A percentile compares a stretch with the other conserved stretches of the same genome.
These are phyloP conservation scores for Coracopsis vasa DNA, from an alignment of 2,113 vertebrate species.

Conservation along the genomic window DNA sequence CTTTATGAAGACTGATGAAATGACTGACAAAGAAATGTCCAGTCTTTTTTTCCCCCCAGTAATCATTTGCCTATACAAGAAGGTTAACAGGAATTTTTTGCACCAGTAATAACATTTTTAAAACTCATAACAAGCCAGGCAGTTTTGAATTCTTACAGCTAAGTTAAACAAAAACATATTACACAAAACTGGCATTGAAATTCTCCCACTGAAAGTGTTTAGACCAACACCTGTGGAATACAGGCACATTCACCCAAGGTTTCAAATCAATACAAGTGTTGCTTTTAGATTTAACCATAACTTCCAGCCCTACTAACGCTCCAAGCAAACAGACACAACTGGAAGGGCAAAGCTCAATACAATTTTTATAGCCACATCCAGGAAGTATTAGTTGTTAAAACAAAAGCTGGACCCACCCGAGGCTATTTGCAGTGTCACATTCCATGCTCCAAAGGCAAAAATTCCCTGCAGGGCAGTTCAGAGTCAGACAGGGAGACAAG, in stretches of 20 bases:
- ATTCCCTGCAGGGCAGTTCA: conserved; percentile 36
- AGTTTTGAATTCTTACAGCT: background rate
- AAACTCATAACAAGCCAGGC: background rate
- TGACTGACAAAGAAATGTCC: background rate
- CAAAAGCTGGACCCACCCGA: conserved; percentile 41
- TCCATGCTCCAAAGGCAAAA: conserved; percentile 28
- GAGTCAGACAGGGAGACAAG: conserved; percentile 18
- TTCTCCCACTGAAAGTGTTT: background rate
- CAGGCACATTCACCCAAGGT: background rate
- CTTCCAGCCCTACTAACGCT: background rate
- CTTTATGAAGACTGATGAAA: background rate
- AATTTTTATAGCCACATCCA: background rate
- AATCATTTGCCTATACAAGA: background rate
- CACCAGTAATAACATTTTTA: background rate
- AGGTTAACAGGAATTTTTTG: background rate
- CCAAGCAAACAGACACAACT: background rate
- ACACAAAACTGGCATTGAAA: background rate
- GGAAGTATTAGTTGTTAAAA: conserved; percentile 50
- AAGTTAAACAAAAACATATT: background rate
- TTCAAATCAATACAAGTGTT: background rate
- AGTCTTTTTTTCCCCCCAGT: background rate
- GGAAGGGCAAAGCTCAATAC: conserved; percentile 36
- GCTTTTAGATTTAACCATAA: background rate
- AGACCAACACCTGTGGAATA: background rate
- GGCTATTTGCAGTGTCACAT: conserved; percentile 52